phyloP scores from a whole-genome alignment of 2,888 invertebrate species.

The Frankliniella intonsa region DNA sequence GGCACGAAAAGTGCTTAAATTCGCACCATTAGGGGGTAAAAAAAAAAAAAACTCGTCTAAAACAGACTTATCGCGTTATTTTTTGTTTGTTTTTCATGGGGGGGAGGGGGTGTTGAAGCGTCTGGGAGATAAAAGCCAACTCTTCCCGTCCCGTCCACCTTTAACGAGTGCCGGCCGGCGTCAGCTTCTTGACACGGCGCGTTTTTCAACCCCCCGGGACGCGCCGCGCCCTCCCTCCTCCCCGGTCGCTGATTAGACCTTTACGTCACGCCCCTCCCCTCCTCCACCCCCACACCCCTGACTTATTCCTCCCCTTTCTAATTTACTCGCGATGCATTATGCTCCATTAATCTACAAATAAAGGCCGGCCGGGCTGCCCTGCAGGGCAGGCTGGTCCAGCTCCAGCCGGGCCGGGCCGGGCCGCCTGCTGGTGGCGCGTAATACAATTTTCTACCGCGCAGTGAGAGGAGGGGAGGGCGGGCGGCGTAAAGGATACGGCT shows the following conservation, averaged over 20 bases:
- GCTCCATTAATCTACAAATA: conserved; percentile 19
- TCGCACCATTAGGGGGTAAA: no score
- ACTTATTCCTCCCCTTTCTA: background rate
- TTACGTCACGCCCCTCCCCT: background rate
- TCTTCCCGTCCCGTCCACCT: no score
- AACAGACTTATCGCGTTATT: no score
- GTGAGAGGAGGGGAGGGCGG: background rate
- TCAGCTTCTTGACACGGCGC: no score
- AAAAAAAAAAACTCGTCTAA: no score
- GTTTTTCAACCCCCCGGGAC: background rate
- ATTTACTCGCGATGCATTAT: background rate
- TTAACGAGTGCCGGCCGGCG: no score
- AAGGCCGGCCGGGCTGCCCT: background rate
- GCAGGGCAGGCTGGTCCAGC: background rate
- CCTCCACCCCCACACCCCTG: background rate
- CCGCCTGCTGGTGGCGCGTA: background rate
- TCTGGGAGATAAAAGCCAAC: no score
- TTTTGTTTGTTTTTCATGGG: no score
- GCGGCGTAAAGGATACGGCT: background rate
- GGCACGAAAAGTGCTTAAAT: no score
- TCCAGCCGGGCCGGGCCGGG: no score
- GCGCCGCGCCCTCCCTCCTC: background rate
- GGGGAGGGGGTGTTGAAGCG: no score
- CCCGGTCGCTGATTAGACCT: background rate
- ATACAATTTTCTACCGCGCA: background rate